Evolutionary conservation across 2,797 vertebrate genomes (phyloP), one percentile per base, ranked within the genome.

Genomic region (Microhierax caerulescens): DNA sequence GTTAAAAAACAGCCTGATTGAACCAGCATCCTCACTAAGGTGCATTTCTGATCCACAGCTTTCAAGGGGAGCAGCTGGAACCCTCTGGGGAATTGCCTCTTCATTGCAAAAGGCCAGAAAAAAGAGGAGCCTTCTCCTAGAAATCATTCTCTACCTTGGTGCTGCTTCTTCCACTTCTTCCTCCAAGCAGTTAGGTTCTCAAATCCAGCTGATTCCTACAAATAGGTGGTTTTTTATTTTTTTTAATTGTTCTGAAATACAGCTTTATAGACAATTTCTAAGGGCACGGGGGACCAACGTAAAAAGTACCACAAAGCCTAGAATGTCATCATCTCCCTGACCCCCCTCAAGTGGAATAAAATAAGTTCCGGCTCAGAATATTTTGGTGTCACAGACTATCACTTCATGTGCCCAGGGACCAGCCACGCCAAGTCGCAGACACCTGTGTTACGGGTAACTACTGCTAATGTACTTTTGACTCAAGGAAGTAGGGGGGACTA

Each of bases 361-460:
- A 11, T 39, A 65, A 48, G 41, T 48, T 61, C 32, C 78, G 22
- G 7, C 34, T 85, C 60, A n/a, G 27, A 82, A 9, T 34, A 72
- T 75, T 74, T 60, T 94, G 75, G 30, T 64, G 83, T 45, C 45
- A 41, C 27, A n/a, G 37, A 32, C 18, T 68, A 83, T 65, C 15
- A 64, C 43, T 78, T 53, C 61, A 13, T 5, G 0, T 45, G 32
- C 23, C 22, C 48, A 50, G 34, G 21, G 47, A 84, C 11, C 41
- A 24, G 50, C 41, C 63, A 61, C 0, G 0, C 19, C 0, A 4
- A n/a, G 78, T 30, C 8, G 14, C 53, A 70, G 41, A 74, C 59
- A 56, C 10, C 72, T 7, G 3, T 6, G 5, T 32, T 45, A 41
- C 20, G 53, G 2, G 19, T n/a, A 77, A 60, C 32, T 47, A 25